phyloP scores from a whole-genome alignment of 1,140 invertebrate species.

The Scaptomyza graminum region DNA sequence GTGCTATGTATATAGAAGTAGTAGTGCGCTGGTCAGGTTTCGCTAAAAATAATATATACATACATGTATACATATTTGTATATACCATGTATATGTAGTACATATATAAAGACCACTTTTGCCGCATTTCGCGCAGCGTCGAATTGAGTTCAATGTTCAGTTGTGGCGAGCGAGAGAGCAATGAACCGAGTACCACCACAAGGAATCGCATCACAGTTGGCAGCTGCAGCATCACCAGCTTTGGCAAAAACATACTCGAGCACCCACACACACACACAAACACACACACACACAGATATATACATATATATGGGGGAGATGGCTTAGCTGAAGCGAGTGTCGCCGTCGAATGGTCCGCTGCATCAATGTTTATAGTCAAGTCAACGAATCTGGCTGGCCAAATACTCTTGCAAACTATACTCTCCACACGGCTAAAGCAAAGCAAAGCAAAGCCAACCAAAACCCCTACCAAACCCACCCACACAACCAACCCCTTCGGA shows the following conservation, averaged over 20 bases:
- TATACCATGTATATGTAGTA: no score
- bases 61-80: no score
- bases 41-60: not conserved
- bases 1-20: not conserved
- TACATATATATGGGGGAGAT: not conserved
- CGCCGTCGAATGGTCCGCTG: conserved; percentile 24
- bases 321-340: conserved; percentile 21
- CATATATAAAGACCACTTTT: conserved; percentile 29
- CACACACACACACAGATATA: not conserved
- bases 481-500: not conserved
- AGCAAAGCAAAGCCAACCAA: conserved; percentile 16
- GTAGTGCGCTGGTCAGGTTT: conserved; percentile 9
- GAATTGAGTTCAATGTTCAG: conserved; percentile 50
- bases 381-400: conserved; percentile 30
- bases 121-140: conserved; percentile 32
- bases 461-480: not conserved
- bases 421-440: not conserved
- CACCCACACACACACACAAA: conserved; percentile 5
- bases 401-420: conserved; percentile 10
- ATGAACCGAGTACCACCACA: conserved; percentile 29
- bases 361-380: conserved; percentile 54
- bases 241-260: not conserved
- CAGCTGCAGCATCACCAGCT: not conserved
- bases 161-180: conserved; percentile 38
- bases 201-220: conserved; percentile 18